A percentile compares a stretch with the other conserved stretches of the same genome.
phyloP scores from a whole-genome alignment of 2,113 vertebrate species.

The Pteronura brasiliensis region DNA sequence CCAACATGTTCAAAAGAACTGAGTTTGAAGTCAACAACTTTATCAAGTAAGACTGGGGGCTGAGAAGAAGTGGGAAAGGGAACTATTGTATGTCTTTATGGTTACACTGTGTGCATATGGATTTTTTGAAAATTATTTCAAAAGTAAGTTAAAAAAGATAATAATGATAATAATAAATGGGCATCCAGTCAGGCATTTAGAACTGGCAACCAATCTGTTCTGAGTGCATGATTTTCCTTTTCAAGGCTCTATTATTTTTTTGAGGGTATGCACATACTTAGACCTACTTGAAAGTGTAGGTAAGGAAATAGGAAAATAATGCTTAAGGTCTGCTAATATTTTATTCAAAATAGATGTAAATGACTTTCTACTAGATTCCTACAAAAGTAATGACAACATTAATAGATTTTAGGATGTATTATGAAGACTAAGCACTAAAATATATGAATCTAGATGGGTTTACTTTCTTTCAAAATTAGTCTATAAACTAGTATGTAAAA shows the following conservation, averaged over 20 bases:
- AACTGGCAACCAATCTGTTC: background rate
- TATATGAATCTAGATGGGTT: conserved; percentile 28
- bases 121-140: background rate
- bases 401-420: conserved; percentile 18
- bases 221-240: background rate
- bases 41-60: background rate
- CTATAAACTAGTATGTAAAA: conserved; percentile 56
- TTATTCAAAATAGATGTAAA: conserved; percentile 43
- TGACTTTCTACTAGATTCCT: conserved; percentile 18
- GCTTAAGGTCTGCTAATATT: conserved; percentile 4
- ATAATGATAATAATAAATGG: background rate
- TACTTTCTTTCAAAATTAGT: conserved; percentile 63
- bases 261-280: background rate
- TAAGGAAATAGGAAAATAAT: conserved; percentile 17
- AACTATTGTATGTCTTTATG: background rate
- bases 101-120: background rate
- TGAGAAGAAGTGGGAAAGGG: background rate
- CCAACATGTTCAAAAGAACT: background rate
- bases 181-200: background rate
- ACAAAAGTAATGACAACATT: conserved; percentile 34
- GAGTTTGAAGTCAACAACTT: background rate
- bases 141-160: background rate
- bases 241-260: background rate
- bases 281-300: conserved; percentile 25
- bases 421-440: conserved; percentile 46